phyloP scores from a whole-genome alignment of 2,888 invertebrate genomes.

The Ornithoptera priamus region DNA sequence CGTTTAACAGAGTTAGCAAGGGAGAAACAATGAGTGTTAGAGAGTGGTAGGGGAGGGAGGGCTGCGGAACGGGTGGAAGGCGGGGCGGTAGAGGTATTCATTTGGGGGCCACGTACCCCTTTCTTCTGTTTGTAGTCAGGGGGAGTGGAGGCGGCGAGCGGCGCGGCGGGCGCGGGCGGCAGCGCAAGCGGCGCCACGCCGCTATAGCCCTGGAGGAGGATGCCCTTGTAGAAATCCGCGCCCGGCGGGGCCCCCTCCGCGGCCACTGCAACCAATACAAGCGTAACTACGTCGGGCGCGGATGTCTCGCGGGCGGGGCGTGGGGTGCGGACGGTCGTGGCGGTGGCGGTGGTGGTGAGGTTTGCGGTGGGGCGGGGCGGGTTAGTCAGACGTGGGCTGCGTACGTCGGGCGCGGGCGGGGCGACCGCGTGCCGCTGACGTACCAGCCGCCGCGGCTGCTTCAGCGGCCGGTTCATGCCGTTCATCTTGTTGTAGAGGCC shows the following conservation, averaged over 20 bases:
- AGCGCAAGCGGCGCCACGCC: conserved; percentile 55
- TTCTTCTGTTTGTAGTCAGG: conserved; percentile 78
- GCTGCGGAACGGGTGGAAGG: conserved; percentile 32
- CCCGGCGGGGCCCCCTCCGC: conserved; percentile 90
- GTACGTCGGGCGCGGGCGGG: conserved; percentile 62
- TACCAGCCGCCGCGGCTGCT: conserved; percentile 99
- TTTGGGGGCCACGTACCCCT: conserved; percentile 68
- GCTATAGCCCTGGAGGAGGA: conserved; percentile 85
- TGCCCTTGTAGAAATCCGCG: conserved; percentile 93
- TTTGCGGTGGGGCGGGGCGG: conserved; percentile 36
- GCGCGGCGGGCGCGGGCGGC: conserved; percentile 45
- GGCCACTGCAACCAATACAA: conserved; percentile 86
- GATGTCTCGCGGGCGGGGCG: conserved; percentile 49
- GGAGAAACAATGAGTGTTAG: conserved; percentile 47
- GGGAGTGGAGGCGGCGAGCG: conserved; percentile 50
- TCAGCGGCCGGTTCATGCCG: conserved; percentile 97
- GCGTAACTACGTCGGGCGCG: conserved; percentile 63
- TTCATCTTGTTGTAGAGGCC: conserved; percentile 99
- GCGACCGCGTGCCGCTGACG: conserved; percentile 81
- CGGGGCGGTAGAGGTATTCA: conserved; percentile 27
- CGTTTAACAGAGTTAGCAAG: conserved; percentile 22
- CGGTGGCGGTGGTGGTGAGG: conserved; percentile 36
- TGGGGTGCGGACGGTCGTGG: conserved; percentile 35
- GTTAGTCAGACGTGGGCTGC: conserved; percentile 41
- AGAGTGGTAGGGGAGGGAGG: conserved; percentile 28